phyloP scores from a whole-genome alignment of 1,140 invertebrate genomes.

The Globodera ellingtonae region DNA sequence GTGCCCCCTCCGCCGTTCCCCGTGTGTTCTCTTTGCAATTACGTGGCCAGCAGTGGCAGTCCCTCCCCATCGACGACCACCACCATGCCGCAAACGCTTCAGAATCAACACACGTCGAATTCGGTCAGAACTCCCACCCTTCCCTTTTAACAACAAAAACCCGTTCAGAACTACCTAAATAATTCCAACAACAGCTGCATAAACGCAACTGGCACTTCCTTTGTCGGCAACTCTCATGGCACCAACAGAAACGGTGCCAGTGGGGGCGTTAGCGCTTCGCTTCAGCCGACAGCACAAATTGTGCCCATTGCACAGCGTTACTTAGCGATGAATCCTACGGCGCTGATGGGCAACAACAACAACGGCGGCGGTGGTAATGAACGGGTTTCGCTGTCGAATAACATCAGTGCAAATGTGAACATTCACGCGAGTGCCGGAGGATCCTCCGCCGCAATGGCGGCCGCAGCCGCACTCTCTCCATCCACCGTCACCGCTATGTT shows the following conservation, averaged over 20 bases:
- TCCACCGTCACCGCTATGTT: slow-evolving; percentile 25
- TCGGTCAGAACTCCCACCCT: not conserved
- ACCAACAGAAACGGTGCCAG: not conserved
- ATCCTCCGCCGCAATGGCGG: not conserved
- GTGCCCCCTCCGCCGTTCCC: not conserved
- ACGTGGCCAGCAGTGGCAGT: slow-evolving; percentile 12
- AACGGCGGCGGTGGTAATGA: not conserved
- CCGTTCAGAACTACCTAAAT: not conserved
- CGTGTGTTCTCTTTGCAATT: slow-evolving; percentile 25
- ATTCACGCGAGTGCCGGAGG: not conserved
- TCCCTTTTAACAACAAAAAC: not conserved
- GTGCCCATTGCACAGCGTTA: slow-evolving; percentile 4
- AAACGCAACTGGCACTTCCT: not conserved
- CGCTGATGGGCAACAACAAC: not conserved
- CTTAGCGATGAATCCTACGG: not conserved
- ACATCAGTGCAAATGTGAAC: slow-evolving; percentile 20
- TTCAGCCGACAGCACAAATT: not conserved
- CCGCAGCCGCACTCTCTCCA: slow-evolving; percentile 25
- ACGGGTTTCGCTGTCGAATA: slow-evolving; percentile 5
- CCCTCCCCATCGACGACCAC: slow-evolving; percentile 15
- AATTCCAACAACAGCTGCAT: not conserved
- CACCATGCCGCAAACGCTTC: slow-evolving; percentile 1
- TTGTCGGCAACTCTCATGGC: not conserved
- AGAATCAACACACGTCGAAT: not conserved
- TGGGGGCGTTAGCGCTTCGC: not conserved